Percentiles rank a stretch among this genome's conserved stretches.
Conservation (phyloP, 2,113 vertebrate species). For the Condylura cristata region DNA sequence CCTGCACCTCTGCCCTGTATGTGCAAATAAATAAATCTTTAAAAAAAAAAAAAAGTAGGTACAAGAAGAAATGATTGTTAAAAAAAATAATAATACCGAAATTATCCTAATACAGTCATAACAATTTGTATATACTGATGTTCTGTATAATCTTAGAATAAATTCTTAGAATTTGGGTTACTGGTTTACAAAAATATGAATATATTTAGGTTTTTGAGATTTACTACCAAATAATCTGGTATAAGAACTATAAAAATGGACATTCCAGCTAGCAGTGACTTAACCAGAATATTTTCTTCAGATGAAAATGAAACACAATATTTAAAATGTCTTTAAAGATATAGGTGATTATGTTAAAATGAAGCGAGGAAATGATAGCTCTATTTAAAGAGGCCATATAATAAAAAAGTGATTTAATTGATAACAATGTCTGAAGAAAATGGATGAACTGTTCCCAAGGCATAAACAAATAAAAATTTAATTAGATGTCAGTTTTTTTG, state of each 20-base stretch:
- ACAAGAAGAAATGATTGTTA: no score
- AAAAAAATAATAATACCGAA: constrained; percentile 4
- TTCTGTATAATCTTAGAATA: background rate
- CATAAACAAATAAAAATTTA: background rate
- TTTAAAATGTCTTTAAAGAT: constrained; percentile 24
- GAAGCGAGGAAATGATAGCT: background rate
- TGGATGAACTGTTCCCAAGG: background rate
- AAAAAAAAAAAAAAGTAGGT: no score
- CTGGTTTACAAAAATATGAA: constrained; percentile 1
- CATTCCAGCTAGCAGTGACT: background rate
- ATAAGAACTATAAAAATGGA: background rate
- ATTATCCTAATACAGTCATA: background rate
- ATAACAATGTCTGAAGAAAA: constrained; percentile 12
- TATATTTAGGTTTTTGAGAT: constrained; percentile 8
- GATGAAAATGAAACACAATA: constrained; percentile 37
- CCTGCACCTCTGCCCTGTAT: no score
- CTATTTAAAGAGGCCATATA: background rate
- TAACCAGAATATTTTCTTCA: background rate
- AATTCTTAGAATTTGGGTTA: background rate
- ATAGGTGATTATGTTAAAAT: background rate
- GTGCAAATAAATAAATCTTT: no score
- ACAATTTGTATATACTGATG: background rate
- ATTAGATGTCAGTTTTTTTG: background rate
- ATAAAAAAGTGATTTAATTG: background rate
- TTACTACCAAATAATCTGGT: constrained; percentile 8